Conservation (phyloP, 1,140 invertebrate species). For the Rhyacophila brunnea region DNA sequence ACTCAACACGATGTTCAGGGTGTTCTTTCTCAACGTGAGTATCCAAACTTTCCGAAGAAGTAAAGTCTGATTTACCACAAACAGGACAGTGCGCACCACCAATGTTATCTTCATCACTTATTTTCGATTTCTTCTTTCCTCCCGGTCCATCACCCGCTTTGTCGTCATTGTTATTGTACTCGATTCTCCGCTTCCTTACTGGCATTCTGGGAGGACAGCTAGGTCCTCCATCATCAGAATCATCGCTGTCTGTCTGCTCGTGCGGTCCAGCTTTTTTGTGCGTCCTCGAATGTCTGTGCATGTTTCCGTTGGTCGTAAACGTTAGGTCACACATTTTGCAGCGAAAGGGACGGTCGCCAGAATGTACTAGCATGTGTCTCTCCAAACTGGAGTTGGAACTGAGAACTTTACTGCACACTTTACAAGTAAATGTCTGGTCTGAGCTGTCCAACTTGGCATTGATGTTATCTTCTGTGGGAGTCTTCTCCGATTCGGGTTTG, state of each 20-base stretch:
- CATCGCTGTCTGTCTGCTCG: constrained; percentile 46
- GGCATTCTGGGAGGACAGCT: constrained; percentile 20
- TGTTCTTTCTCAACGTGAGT: constrained; percentile 72
- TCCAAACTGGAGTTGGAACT: constrained; percentile 50
- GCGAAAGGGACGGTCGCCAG: constrained; percentile 72
- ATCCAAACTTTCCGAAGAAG: constrained; percentile 58
- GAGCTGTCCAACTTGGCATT: neutral
- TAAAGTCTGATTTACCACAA: constrained; percentile 63
- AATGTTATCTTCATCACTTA: constrained; percentile 41
- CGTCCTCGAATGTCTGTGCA: constrained; percentile 81
- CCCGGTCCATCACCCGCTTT: constrained; percentile 22
- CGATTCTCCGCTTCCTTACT: constrained; percentile 38
- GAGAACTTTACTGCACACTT: constrained; percentile 14
- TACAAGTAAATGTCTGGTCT: constrained; percentile 10
- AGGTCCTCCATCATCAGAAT: constrained; percentile 42
- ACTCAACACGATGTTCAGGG: constrained; percentile 66
- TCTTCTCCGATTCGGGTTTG: neutral
- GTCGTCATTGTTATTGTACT: constrained; percentile 46
- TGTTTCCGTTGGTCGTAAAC: constrained; percentile 87
- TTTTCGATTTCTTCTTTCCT: constrained; percentile 47
- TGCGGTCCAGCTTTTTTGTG: constrained; percentile 55
- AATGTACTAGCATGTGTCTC: constrained; percentile 73
- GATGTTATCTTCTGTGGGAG: too few species aligned
- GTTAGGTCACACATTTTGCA: constrained; percentile 77
- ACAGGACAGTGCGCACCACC: constrained; percentile 54